Evolutionary conservation across 2,888 invertebrate species (phyloP), one percentile per base, ranked within the genome.

Genomic region (Nephrotoma flavescens): DNA sequence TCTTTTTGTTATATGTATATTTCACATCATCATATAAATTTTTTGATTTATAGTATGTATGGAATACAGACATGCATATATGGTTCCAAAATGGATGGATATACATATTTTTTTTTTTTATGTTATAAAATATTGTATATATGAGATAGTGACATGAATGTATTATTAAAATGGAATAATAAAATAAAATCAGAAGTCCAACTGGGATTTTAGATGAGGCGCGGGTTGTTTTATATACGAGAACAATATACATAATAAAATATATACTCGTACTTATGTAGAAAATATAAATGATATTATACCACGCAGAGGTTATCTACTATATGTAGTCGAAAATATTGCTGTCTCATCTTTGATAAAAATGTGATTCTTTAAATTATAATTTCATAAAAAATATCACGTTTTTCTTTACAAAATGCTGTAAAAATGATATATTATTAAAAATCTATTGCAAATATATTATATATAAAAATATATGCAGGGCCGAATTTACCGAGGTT

Each of bases 231-330:
- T 42, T 41, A 84, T 84, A 84, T 42, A 84, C 1, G n/a, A 47
- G 11, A 47, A 47, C 11, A 47, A 47, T 45, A 11, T 85, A 85
- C 19, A 6, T 85, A 45, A 85, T 42, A 84, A 19, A 6, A 84
- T n/a, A 83, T 5, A 84, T 42, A 42, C 9, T 42, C 41, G n/a
- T n/a, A 42, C 11, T 12, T 83, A 83, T 85, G n/a, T 15, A 86
- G 41, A 86, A 86, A 11, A 47, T 45, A 45, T 45, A 31, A 47
- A 86, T 86, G 45, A 86, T 45, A 86, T 86, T 45, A 86, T 45
- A 86, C 86, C 86, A 86, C 47, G 86, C 86, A 86, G 86, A 86
- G 86, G 86, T 86, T 57, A 15, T 57, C 15, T 57, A 57, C 15
- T 57, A 52, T 52, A 71, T 31, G 31, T 71, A 71, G 71, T 71